Conservation (phyloP, 2,113 vertebrate genomes). For the Perca schrenkii region DNA sequence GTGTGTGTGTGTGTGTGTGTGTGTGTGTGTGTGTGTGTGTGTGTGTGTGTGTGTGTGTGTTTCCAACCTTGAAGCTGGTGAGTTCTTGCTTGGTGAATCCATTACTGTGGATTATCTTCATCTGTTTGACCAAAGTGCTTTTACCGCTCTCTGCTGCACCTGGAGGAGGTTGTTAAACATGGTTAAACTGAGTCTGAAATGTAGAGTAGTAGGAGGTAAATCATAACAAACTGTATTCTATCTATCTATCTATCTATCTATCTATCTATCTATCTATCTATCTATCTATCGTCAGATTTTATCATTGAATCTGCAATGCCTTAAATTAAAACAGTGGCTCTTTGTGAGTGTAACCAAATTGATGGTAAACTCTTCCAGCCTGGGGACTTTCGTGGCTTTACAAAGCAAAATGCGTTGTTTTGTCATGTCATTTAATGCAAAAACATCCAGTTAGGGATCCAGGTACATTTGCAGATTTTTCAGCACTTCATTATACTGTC, state of each 20-base stretch:
- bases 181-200: background rate
- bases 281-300: background rate
- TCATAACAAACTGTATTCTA: too few relatives aligned
- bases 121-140: slow-evolving; percentile 87
- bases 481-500: too few relatives aligned
- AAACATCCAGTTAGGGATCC: background rate
- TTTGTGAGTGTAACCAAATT: background rate
- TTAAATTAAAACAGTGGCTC: background rate
- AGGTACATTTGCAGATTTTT: background rate
- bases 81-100: slow-evolving; percentile 85
- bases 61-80: slow-evolving; percentile 83
- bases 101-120: slow-evolving; percentile 88
- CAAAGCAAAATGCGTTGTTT: too few relatives aligned
- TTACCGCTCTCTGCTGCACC: slow-evolving; percentile 87
- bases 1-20: slow-evolving; percentile 12
- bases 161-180: slow-evolving; percentile 35
- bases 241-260: too few relatives aligned
- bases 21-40: slow-evolving; percentile 7
- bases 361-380: too few relatives aligned
- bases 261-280: too few relatives aligned
- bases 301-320: background rate
- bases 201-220: background rate
- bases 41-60: slow-evolving; percentile 14
- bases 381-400: too few relatives aligned
- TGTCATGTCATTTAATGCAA: background rate